Base-by-base conservation (phyloP, 1,140 invertebrate genomes). In the Brachionus calyciflorus region DNA sequence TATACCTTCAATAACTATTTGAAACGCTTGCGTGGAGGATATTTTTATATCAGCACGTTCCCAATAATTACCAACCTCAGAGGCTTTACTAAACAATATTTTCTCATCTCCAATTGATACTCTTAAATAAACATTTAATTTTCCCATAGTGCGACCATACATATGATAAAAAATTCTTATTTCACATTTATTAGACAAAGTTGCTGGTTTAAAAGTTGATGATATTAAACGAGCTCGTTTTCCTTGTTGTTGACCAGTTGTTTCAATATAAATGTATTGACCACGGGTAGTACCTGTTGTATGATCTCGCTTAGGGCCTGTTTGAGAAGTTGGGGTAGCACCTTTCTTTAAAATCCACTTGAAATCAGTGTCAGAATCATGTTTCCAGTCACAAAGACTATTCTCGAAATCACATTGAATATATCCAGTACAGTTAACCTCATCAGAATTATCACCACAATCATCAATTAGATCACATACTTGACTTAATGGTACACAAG, bases 221-320 rank as follows among this genome's bases (percentile, higher is more conserved):
- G 76, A 77, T 14, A 44, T n/a, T 17, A 77, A 3, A 19, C 76
- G 12, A 26, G 41, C 53, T 33, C 30, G 24, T 10, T 48, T 19
- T n/a, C 57, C 57, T 49, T 51, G n/a, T 1, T 14, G 4, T 37
- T 5, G n/a, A 24, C 24, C 26, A 51, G 26, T 40, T 49, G 76
- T 21, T 40, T 77, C 76, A 6, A 77, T 0, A 63, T 53, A 68
- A 48, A 40, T 3, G 2, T 19, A 60, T 40, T 77, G 37, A 9
- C 76, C 76, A 0, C 12, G 33, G 1, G 53, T 37, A 37, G 53
- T 63, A 12, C 79, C 80, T 77, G 79, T 80, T 7, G 91, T 92
- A 79, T 93, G 91, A 81, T 93, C 91, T 80, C 86, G 87, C 7
- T 87, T 87, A 0, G 91, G 91, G 24, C 91, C 91, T 0, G 91